Evolutionary conservation across 1,140 invertebrate species (phyloP).

Genomic region (Brachionus rubens): DNA sequence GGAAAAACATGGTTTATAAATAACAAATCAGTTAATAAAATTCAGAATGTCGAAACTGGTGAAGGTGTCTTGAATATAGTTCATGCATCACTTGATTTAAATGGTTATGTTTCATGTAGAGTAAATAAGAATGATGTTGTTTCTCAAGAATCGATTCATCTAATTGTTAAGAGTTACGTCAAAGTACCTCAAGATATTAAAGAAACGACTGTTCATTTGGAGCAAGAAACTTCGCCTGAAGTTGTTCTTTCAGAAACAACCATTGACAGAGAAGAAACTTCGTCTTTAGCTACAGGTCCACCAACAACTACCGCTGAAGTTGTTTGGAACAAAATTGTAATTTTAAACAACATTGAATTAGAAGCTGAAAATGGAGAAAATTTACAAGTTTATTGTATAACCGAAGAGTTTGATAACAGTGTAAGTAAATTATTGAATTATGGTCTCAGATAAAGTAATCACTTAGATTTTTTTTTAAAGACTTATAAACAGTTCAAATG

Average conservation of each 20-base stretch:
- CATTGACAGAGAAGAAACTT: too few species aligned
- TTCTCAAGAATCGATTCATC: background rate
- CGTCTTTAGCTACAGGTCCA: too few species aligned
- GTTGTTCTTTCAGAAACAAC: too few species aligned
- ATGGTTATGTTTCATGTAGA: background rate
- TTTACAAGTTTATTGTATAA: background rate
- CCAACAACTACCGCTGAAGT: too few species aligned
- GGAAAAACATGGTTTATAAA: slow-evolving; percentile 11
- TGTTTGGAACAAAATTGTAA: too few species aligned
- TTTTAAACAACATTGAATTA: too few species aligned
- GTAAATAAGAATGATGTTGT: background rate
- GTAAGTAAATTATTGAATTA: background rate
- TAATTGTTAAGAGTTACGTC: background rate
- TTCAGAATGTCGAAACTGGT: background rate
- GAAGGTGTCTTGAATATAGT: background rate
- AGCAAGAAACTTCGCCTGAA: too few species aligned
- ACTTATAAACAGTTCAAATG: background rate
- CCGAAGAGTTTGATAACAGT: background rate
- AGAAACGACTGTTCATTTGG: too few species aligned
- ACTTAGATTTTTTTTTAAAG: background rate
- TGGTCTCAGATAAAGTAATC: background rate
- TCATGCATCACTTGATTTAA: background rate
- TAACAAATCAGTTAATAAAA: background rate
- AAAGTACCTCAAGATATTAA: background rate
- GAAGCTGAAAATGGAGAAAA: too few species aligned